Base-by-base conservation (phyloP, 2,113 vertebrate genomes). In the Poecile atricapillus region DNA sequence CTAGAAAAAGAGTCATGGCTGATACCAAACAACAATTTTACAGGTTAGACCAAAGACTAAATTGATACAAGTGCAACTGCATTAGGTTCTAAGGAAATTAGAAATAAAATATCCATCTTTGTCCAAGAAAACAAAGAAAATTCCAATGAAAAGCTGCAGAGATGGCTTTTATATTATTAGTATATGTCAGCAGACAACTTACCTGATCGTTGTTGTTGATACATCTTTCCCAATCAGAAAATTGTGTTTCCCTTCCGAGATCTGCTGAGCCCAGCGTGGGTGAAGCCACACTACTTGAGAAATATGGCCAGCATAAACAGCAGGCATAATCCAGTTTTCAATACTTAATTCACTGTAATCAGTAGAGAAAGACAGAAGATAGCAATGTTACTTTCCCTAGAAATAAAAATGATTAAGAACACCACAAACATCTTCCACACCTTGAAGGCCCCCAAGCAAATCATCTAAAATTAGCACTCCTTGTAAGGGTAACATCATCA, bases 271-370 rank as follows among this genome's bases (percentile, higher is more conserved):
- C 99, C 99, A 99, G 37, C 95, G 96, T 2, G 99, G 99, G 94
- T 99, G 99, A 92, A 99, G 95, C 99, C 99, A 99, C 8, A 98
- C 84, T 10, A 99, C 98, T 30, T 98, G 97, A 74, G 99, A 99
- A 95, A 99, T 97, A 39, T 99, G 99, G 22, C 99, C 99, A 53
- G 99, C 99, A 56, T 99, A 99, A 56, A 99, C 99, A 96, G 99
- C 99, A 81, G 99, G 99, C 98, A 99, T 99, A 77, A 99, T 99
- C 99, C 99, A 99, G 94, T 99, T 99, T 74, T 99, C 99, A 96
- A 99, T 99, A 94, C 99, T 99, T 96, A 99, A 85, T 96, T 99
- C 99, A 92, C 99, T 99, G 93, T 17, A 97, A 87, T 27, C 46
- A 92, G 95, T 0, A 37, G 11, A 85, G 24, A 86, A 89, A 76